phyloP scores from a whole-genome alignment of 1,140 invertebrate genomes.

The Theocolax elegans region DNA sequence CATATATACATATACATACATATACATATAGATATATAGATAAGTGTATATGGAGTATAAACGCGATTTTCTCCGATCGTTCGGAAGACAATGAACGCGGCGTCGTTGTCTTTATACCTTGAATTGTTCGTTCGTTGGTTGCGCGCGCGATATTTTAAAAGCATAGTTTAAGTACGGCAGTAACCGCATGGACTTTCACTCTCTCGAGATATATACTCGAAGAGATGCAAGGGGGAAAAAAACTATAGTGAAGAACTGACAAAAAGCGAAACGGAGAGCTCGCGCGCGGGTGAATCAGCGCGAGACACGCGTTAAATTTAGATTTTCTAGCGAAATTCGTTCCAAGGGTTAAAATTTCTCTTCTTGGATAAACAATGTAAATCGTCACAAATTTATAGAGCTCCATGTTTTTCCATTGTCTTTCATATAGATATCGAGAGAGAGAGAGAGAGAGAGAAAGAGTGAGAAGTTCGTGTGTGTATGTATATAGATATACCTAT shows the following conservation, averaged over 20 bases:
- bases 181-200: neutral
- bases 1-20: no score
- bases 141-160: neutral
- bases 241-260: neutral
- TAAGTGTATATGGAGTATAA: no score
- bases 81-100: neutral
- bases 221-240: neutral
- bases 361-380: no score
- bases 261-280: neutral
- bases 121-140: no score
- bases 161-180: neutral
- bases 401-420: no score
- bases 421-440: no score
- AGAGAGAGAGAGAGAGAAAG: no score
- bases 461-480: neutral
- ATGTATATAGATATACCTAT: neutral
- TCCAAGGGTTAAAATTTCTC: no score
- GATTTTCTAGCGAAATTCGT: neutral
- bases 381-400: no score
- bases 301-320: neutral
- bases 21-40: no score
- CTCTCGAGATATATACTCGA: neutral
- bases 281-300: constrained; percentile 8
- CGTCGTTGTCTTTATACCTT: no score
- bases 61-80: constrained; percentile 12